phyloP scores from a whole-genome alignment of 2,888 invertebrate genomes.

The Hydrotaea cyrtoneurina region DNA sequence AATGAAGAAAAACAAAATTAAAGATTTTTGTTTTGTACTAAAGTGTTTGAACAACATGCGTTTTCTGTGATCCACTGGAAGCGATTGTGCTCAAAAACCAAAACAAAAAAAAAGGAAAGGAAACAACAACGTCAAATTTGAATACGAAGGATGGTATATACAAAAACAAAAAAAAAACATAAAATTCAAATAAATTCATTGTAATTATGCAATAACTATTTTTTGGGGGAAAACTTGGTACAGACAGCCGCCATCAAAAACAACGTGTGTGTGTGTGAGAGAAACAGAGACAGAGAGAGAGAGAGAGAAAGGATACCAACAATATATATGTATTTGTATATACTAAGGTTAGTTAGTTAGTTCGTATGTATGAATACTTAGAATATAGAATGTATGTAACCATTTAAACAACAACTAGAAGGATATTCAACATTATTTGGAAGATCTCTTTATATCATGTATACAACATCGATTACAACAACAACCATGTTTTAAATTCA shows the following conservation, averaged over 20 bases:
- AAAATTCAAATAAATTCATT: not conserved
- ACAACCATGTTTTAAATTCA: constrained; percentile 31
- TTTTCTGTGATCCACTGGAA: constrained; percentile 57
- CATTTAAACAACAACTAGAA: constrained; percentile 34
- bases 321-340: constrained; percentile 11
- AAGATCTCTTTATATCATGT: not conserved
- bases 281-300: constrained; percentile 13
- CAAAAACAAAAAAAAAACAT: not conserved
- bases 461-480: constrained; percentile 72
- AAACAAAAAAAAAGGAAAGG: constrained; percentile 20
- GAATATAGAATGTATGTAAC: constrained; percentile 6
- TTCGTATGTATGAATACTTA: not conserved
- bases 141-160: not conserved
- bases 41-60: constrained; percentile 59
- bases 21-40: constrained; percentile 9
- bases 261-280: constrained; percentile 30
- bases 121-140: constrained; percentile 11
- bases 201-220: constrained; percentile 52
- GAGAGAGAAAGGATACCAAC: constrained; percentile 41
- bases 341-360: constrained; percentile 1
- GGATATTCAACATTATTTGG: constrained; percentile 13
- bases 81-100: constrained; percentile 56
- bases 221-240: constrained; percentile 38
- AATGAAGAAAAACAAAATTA: not conserved
- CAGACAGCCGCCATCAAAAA: constrained; percentile 49